Evolutionary conservation across 2,888 invertebrate species (phyloP).

Genomic region (Antheraea yamamai): DNA sequence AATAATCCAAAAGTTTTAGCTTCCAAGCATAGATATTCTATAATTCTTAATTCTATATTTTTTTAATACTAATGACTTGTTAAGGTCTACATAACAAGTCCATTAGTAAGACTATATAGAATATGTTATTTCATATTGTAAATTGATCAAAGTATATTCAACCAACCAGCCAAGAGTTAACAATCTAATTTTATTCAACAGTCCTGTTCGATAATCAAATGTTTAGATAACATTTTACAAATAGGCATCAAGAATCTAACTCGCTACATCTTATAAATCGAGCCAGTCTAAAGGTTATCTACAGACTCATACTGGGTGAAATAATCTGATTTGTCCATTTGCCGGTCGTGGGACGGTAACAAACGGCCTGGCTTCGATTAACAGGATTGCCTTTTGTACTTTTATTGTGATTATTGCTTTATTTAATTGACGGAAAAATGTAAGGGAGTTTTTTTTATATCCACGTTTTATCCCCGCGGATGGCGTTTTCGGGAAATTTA

Average conservation of each 20-base stretch:
- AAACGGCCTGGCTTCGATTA: constrained; percentile 73
- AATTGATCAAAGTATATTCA: neutral
- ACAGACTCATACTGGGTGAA: constrained; percentile 78
- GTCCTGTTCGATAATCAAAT: neutral
- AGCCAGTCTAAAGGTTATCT: constrained; percentile 60
- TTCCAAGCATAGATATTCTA: too few relatives aligned
- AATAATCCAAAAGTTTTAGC: too few relatives aligned
- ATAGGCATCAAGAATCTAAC: neutral
- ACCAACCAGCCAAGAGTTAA: neutral
- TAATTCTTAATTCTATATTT: too few relatives aligned
- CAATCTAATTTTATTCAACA: neutral
- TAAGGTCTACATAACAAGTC: too few relatives aligned
- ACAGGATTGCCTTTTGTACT: constrained; percentile 75
- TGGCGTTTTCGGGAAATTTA: constrained; percentile 44
- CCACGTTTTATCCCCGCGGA: neutral
- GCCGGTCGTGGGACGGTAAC: constrained; percentile 66
- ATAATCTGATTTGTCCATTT: constrained; percentile 82
- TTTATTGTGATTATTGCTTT: constrained; percentile 52
- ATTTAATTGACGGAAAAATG: constrained; percentile 31
- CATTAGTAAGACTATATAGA: too few relatives aligned
- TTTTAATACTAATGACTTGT: too few relatives aligned
- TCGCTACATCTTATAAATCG: constrained; percentile 34
- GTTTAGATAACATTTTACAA: neutral
- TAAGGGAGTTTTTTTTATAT: constrained; percentile 10
- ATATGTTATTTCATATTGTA: too few relatives aligned